phyloP scores from a whole-genome alignment of 37 sponge, comb jelly and placozoan genomes.

The Ephydatia muelleri region DNA sequence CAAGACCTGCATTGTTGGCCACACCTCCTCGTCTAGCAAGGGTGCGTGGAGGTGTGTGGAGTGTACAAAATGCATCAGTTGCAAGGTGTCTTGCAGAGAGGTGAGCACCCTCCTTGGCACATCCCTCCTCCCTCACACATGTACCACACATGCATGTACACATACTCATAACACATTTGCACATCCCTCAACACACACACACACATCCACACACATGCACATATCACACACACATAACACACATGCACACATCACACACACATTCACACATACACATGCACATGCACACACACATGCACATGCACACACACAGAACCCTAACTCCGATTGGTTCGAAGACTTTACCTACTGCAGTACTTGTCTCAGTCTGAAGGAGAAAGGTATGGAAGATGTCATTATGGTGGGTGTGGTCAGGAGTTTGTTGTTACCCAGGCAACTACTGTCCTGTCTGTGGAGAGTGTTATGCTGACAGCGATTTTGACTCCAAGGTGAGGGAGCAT shows the following conservation, averaged over 20 bases:
- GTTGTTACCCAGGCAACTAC: conserved; percentile 72
- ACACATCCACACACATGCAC: conserved; percentile 12
- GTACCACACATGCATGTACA: conserved; percentile 7
- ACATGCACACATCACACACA: neutral
- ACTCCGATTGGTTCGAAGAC: conserved; percentile 38
- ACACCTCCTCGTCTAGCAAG: neutral
- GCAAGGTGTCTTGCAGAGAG: conserved; percentile 13
- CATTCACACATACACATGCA: neutral
- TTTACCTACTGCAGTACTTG: conserved; percentile 45
- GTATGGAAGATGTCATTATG: neutral
- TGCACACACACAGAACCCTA: neutral
- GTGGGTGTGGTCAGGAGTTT: neutral
- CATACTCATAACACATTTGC: too few relatives aligned
- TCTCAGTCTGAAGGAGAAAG: conserved; percentile 38
- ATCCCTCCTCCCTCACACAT: too few relatives aligned
- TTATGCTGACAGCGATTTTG: conserved; percentile 83
- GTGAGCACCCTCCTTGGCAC: too few relatives aligned
- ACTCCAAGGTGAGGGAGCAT: conserved; percentile 58
- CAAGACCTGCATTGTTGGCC: conserved; percentile 45
- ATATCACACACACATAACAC: conserved; percentile 6
- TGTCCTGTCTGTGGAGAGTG: conserved; percentile 87
- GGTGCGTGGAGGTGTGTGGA: conserved; percentile 53
- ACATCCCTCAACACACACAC: conserved; percentile 25
- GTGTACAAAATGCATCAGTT: conserved; percentile 51
- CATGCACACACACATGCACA: conserved; percentile 15